Conservation (phyloP, 2,888 invertebrate genomes). For the Pristionchus exspectatus region DNA sequence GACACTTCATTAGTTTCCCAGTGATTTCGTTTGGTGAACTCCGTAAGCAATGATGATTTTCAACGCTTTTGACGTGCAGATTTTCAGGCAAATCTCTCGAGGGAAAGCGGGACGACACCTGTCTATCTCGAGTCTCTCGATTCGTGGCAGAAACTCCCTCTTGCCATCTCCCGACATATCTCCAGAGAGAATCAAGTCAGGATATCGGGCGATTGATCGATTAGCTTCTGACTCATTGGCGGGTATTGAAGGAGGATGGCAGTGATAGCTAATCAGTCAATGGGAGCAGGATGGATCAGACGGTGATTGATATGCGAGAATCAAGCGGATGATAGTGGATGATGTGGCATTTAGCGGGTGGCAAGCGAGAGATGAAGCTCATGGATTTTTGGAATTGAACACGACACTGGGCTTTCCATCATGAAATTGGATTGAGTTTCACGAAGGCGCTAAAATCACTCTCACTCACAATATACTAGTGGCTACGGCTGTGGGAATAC, state of each 20-base stretch:
- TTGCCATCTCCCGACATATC: background rate
- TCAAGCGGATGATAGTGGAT: background rate
- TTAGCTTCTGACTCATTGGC: background rate
- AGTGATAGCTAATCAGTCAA: constrained; percentile 21
- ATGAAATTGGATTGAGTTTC: background rate
- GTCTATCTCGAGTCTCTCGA: background rate
- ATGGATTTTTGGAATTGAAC: background rate
- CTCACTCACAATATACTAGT: background rate
- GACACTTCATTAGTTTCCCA: background rate
- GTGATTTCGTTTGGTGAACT: background rate
- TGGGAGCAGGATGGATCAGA: background rate
- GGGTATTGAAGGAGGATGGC: background rate
- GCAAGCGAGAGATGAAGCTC: background rate
- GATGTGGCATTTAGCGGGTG: background rate
- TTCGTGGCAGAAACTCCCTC: background rate
- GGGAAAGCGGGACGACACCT: background rate
- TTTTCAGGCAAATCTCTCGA: background rate
- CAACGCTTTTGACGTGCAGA: background rate
- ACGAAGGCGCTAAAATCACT: background rate
- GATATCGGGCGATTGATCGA: background rate
- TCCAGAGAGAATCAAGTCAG: constrained; percentile 2
- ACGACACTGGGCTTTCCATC: background rate
- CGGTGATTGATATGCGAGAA: background rate
- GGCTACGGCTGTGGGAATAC: background rate
- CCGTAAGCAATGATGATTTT: background rate